Base-by-base conservation (phyloP, 2,797 vertebrate species). In the Hoplostethus mediterraneus region DNA sequence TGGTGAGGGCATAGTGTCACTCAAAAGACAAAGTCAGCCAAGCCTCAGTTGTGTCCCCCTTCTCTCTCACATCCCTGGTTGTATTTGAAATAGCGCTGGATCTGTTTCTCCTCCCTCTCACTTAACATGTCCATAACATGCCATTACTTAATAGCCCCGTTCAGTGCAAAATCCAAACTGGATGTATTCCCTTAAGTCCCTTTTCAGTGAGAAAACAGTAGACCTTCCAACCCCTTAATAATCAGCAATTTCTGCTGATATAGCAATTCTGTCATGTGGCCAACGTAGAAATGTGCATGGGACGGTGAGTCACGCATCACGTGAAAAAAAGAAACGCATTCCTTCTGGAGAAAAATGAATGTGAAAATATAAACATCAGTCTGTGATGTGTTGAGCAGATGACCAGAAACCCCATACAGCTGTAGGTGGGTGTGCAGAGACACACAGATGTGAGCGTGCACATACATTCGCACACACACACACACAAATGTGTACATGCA, bases 351-450 rank as follows among this genome's bases (percentile, higher is more conserved):
- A 52, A 57, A 63, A 51, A 65, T 55, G 13, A 40, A 80, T 16
- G 52, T 68, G 51, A 81, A 62, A 63, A 56, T 54, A 71, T 61
- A 90, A 80, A 85, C 67, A 76, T 56, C 25, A 52, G 58, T 33
- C 49, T 48, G 7, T 55, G 67, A 87, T 84, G 70, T 84, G 77
- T 84, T 77, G 63, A 74, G 57, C 82, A 87, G 82, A 88, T 76
- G 82, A 86, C 31, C 28, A 21, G 31, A 74, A 77, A 69, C 14
- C 31, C 25, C 25, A 48, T 12, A 53, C 63, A 54, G 14, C 59
- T 59, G 33, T 30, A 57, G 42, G 61, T 51, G 55, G 67, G 38
- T 17, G 25, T 61, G 28, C 8, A 36, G 30, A 44, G 36, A 45
- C 58, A 45, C 58, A 61, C 4, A 66, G 11, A 42, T 60, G 11